phyloP scores from a whole-genome alignment of 2,888 invertebrate genomes.

The Torymus aiolomorphi region DNA sequence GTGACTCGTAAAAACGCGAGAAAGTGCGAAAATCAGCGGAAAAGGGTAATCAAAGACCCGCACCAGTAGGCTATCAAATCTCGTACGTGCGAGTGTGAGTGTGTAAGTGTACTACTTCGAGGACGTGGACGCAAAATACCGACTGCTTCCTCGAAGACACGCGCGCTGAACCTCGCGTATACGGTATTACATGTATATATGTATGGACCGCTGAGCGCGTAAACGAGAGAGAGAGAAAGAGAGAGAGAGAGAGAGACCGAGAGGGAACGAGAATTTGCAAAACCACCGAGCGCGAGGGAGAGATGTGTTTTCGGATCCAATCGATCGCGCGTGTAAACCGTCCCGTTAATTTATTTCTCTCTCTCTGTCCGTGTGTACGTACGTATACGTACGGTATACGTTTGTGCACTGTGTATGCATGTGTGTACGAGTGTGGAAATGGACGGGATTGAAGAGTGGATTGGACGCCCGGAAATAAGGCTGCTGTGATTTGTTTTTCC shows the following conservation, averaged over 20 bases:
- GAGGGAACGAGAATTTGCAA: slow-evolving; percentile 27
- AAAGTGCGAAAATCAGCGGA: slow-evolving; percentile 44
- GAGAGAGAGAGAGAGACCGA: no score
- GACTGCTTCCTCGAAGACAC: no score
- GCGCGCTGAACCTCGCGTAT: no score
- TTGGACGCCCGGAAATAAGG: not conserved
- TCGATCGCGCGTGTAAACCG: no score
- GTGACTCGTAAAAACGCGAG: slow-evolving; percentile 21
- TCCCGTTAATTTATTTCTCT: no score
- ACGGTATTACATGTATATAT: slow-evolving; percentile 46
- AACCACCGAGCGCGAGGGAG: not conserved
- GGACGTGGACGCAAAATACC: no score
- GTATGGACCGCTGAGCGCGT: slow-evolving; percentile 14
- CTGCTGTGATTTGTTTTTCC: not conserved
- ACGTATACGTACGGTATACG: no score
- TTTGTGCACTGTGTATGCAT: no score
- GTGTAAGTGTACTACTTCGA: not conserved
- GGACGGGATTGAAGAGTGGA: not conserved
- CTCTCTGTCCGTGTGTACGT: no score
- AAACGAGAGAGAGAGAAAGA: no score
- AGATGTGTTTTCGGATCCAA: no score
- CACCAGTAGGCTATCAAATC: not conserved
- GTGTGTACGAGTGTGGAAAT: not conserved
- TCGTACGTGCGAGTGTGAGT: not conserved
- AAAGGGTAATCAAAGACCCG: slow-evolving; percentile 31